phyloP scores from a whole-genome alignment of 2,113 vertebrate species.

The Rutilus rutilus region DNA sequence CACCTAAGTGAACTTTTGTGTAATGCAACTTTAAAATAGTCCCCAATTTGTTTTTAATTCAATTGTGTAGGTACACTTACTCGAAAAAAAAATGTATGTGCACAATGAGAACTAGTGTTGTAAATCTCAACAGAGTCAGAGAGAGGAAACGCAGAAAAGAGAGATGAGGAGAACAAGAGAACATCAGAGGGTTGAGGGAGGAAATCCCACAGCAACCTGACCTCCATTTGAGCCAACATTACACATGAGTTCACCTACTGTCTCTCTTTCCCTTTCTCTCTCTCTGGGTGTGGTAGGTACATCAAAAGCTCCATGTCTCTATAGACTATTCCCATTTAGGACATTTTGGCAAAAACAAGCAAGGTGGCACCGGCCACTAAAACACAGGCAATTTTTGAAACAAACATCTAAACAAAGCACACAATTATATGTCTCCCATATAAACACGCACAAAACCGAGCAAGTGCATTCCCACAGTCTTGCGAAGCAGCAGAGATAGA shows the following conservation, averaged over 20 bases:
- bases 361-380: constrained; percentile 20
- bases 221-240: constrained; percentile 59
- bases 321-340: constrained; percentile 10
- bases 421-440: background rate
- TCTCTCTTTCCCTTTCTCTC: constrained; percentile 66
- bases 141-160: constrained; percentile 48
- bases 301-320: constrained; percentile 17
- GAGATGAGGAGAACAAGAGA: constrained; percentile 40
- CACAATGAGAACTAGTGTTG: constrained; percentile 7
- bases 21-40: background rate
- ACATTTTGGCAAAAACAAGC: constrained; percentile 23
- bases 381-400: constrained; percentile 11
- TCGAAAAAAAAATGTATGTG: background rate
- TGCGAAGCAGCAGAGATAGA: constrained; percentile 7
- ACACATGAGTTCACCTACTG: constrained; percentile 47
- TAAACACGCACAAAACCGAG: background rate
- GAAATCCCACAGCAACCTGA: constrained; percentile 79
- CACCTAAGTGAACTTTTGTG: constrained; percentile 49
- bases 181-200: constrained; percentile 68
- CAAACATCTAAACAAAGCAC: constrained; percentile 15
- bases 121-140: constrained; percentile 50
- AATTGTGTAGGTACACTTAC: background rate
- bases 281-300: constrained; percentile 27
- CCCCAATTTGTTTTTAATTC: background rate
- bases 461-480: constrained; percentile 23